Evolutionary conservation across 2,888 invertebrate genomes (phyloP), one percentile per base, ranked within the genome.

Genomic region (Silvanus unidentatus): DNA sequence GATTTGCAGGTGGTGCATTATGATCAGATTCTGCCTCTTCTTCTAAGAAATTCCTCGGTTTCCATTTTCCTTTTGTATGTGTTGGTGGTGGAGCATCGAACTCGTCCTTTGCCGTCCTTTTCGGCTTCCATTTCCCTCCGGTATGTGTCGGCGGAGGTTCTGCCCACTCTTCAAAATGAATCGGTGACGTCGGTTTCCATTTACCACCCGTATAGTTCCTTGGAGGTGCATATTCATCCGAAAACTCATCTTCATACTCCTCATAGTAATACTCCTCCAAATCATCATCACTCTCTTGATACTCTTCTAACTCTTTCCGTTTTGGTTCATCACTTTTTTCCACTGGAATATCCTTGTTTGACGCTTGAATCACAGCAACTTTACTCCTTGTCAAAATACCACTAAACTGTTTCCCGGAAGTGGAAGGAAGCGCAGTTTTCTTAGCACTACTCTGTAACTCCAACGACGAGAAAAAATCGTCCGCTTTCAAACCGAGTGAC

Each of bases 391-490:
- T 75, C 28, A 73, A 49, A 16, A 75, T 69, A 2, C 74, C 72
- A 46, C 63, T 64, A 40, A 65, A 61, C 29, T 60, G 61, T 57
- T 63, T 65, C 1, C 77, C 71, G 40, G 77, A 72, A 1, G 77
- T 72, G 0, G 79, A 63, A 0, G 75, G 72, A 9, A 49, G 52
- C 10, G 55, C 45, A 3, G 60, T 42, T 51, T 79, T 77, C 56
- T 83, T 84, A 0, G 78, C 75, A 58, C 84, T 86, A 60, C 88
- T 88, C 59, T 86, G 86, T 10, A 89, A 66, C 62, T 88, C 86
- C 28, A 93, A 70, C 0, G 88, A 88, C 29, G 86, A 88, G 60
- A 93, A 93, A 69, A 93, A 93, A 3, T 90, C 84, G 64, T 88
- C 88, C 0, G 90, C 89, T 50, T 86, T 87, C 2, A 87, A 73